Base-by-base conservation (phyloP, 2,797 vertebrate species). In the Danio albolineatus region DNA sequence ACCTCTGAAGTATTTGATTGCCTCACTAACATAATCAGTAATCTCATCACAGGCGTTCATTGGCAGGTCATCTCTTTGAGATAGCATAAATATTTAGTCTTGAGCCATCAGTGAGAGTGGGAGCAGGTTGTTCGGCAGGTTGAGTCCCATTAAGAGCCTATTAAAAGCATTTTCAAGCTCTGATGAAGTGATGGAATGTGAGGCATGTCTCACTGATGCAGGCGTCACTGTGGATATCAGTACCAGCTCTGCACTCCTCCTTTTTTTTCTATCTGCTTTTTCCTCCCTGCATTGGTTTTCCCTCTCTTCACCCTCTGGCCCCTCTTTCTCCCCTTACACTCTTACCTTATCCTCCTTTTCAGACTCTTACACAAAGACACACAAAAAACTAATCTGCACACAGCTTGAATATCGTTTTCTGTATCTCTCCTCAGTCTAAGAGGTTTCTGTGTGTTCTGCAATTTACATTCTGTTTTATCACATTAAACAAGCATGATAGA, bases 171-270 rank as follows among this genome's bases (percentile, higher is more conserved):
- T 95, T 94, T 94, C 89, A 93, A 89, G 94, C 94, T 93, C 90
- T 89, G 91, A 85, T 95, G 94, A 91, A 94, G 91, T 89, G 84
- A 84, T 94, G 95, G 95, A 97, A 97, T 98, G 91, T 89, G 89
- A 95, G 93, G 90, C 89, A 96, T 90, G 94, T 90, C 88, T 89
- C 87, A 82, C 86, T 84, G 87, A 88, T 77, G 91, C 87, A 91
- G 88, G 77, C 89, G 85, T 88, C 88, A 86, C 79, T 85, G 79
- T 70, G 80, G 84, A 70, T 70, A 89, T 91, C 90, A 89, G 81
- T 80, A 86, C 76, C 78, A 87, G 85, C 86, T 67, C 81, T 83
- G 48, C 80, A 76, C 64, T 67, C 70, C 59, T 74, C 46, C 28
- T 43, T 19, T 57, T 48, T n/a, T 14, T 62, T 80, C 16, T 7